phyloP scores from a whole-genome alignment of 2,797 vertebrate genomes.

The Amblyopsis hoosieri region DNA sequence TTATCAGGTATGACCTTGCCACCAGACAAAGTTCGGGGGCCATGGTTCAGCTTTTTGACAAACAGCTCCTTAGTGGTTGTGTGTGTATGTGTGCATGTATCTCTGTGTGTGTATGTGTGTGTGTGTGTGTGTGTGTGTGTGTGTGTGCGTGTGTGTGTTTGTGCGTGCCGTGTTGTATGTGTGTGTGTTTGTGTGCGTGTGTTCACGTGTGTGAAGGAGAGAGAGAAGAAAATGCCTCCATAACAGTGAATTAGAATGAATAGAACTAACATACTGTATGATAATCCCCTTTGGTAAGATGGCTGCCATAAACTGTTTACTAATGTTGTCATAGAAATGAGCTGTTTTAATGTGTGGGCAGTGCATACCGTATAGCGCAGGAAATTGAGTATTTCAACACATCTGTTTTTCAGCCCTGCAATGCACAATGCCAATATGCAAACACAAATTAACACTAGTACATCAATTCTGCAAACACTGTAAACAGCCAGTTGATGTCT shows the following conservation, averaged over 20 bases:
- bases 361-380: neutral
- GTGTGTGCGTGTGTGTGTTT: too few relatives aligned
- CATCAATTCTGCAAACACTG: neutral
- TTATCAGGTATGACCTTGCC: constrained; percentile 44
- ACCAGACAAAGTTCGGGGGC: constrained; percentile 30
- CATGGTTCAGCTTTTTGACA: constrained; percentile 29
- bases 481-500: neutral
- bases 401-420: neutral
- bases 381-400: neutral
- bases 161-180: too few relatives aligned
- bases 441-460: neutral
- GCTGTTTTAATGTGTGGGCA: constrained; percentile 4
- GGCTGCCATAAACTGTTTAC: neutral
- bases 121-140: too few relatives aligned
- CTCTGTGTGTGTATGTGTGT: too few relatives aligned
- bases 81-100: too few relatives aligned
- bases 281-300: neutral
- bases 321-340: constrained; percentile 6
- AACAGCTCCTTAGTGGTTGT: too few relatives aligned
- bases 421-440: neutral
- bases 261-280: constrained; percentile 3
- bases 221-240: too few relatives aligned
- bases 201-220: too few relatives aligned
- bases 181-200: too few relatives aligned
- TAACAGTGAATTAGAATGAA: neutral